Evolutionary conservation across 2,888 invertebrate species (phyloP).

Genomic region (Spisula subtruncata): DNA sequence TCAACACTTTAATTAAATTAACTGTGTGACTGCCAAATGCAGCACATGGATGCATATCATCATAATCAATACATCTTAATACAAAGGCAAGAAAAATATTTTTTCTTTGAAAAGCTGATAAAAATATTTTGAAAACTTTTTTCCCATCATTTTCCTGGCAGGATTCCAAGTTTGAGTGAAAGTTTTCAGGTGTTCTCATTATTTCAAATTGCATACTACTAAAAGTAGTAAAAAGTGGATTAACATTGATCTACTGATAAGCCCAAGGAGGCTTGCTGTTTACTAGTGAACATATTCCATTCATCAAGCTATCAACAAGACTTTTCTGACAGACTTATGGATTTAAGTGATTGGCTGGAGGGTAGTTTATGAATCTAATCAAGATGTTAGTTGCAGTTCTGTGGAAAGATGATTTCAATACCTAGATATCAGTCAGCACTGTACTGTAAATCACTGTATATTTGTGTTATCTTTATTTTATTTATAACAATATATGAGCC

Average conservation of each 20-base stretch:
- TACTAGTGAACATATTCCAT: constrained; percentile 25
- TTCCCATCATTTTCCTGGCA: constrained; percentile 3
- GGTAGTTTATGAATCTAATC: not conserved
- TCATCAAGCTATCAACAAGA: not conserved
- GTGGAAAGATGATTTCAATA: not conserved
- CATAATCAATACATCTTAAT: not conserved
- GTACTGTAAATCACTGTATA: no score
- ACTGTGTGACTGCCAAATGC: not conserved
- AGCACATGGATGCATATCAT: constrained; percentile 15
- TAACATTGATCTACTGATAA: constrained; percentile 25
- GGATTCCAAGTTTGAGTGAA: not conserved
- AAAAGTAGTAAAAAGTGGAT: constrained; percentile 7
- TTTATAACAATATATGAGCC: no score
- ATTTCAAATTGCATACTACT: constrained; percentile 8
- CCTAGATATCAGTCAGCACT: not conserved
- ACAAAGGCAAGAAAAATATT: not conserved
- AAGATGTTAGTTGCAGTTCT: not conserved
- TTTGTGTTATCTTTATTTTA: no score
- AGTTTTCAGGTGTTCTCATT: constrained; percentile 17
- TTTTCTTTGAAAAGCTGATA: not conserved
- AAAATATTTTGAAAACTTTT: not conserved
- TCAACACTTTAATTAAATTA: not conserved
- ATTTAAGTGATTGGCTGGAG: not conserved
- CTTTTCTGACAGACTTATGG: not conserved
- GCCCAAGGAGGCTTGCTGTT: constrained; percentile 27